phyloP scores from a whole-genome alignment of 2,888 invertebrate genomes.

The Tiliacea aurago region DNA sequence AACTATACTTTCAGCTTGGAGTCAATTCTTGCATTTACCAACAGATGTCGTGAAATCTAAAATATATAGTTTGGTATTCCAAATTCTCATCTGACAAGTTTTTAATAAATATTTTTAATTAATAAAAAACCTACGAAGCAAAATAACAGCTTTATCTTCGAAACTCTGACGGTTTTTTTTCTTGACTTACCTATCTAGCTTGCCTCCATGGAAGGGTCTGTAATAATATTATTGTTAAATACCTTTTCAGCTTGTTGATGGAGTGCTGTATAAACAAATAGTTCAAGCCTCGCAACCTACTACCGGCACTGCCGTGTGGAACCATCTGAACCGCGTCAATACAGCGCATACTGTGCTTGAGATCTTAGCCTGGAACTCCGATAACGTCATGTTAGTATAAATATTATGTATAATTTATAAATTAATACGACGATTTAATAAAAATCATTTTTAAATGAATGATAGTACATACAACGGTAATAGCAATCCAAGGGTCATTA shows the following conservation, averaged over 20 bases:
- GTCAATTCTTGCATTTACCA: background rate
- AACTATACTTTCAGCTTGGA: background rate
- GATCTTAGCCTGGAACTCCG: constrained; percentile 93
- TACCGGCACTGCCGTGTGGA: constrained; percentile 72
- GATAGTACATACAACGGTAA: background rate
- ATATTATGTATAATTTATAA: too few relatives aligned
- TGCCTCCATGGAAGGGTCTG: too few relatives aligned
- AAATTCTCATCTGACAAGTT: background rate
- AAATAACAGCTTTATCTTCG: background rate
- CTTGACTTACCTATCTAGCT: background rate
- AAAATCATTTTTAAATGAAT: background rate
- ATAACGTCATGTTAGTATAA: constrained; percentile 92
- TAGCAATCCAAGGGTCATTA: too few relatives aligned
- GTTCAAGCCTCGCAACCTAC: constrained; percentile 88
- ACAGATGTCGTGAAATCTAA: constrained; percentile 17
- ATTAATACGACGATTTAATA: background rate
- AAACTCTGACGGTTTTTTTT: background rate
- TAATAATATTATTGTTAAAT: background rate
- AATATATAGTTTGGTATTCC: background rate
- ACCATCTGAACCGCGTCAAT: constrained; percentile 78
- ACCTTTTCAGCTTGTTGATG: constrained; percentile 85
- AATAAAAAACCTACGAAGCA: background rate
- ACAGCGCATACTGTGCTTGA: constrained; percentile 92
- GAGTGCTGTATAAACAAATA: constrained; percentile 92
- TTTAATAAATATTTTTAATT: background rate